Evolutionary conservation across 2,888 invertebrate genomes (phyloP), one percentile per base, ranked within the genome.

Genomic region (Athripsodes cinereus): DNA sequence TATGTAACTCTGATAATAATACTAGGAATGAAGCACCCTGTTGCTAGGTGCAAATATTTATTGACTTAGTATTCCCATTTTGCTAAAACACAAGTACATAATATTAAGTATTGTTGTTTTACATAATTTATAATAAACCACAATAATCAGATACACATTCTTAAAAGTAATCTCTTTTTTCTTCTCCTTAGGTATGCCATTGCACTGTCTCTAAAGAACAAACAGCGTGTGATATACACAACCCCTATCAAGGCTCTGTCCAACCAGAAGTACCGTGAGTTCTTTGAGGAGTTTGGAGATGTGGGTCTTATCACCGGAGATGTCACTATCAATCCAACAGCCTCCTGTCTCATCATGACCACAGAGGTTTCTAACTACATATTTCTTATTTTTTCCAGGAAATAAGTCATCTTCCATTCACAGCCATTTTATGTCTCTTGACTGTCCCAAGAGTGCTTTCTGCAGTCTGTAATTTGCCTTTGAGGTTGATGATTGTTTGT

Each of bases 211-310:
- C 74, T 99, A 55, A 86, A 89, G 64, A 89, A 91, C 66, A 96
- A 97, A 69, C 99, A 99, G 73, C 82, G 98, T 66, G 99, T 99
- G 0, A 99, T 99, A 68, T 99, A 99, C 74, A 99, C 99, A 13
- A 98, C 99, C 10, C 99, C 99, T 1, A 99, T 99, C 66, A 99
- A 99, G 75, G 99, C 99, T 0, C 76, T 99, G 47, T 97, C 97
- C 66, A 99, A 99, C 80, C 99, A 99, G 74, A 99, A 99, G 72
- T 99, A 96, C 73, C 81, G 99, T 64, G 99, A 99, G 72, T 92
- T 99, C 71, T 89, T 87, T 61, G 98, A 98, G 69, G 96, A 97
- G 73, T 98, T 98, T 69, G 87, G 89, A 72, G 99, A 99, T 75
- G 99, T 99, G 10, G 99, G 99, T 44, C 80, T 99, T 51, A 90